These are phyloP conservation scores for Drosophila pallidifrons DNA, from an alignment of 1,140 invertebrate species.

Conservation along the genomic window DNA sequence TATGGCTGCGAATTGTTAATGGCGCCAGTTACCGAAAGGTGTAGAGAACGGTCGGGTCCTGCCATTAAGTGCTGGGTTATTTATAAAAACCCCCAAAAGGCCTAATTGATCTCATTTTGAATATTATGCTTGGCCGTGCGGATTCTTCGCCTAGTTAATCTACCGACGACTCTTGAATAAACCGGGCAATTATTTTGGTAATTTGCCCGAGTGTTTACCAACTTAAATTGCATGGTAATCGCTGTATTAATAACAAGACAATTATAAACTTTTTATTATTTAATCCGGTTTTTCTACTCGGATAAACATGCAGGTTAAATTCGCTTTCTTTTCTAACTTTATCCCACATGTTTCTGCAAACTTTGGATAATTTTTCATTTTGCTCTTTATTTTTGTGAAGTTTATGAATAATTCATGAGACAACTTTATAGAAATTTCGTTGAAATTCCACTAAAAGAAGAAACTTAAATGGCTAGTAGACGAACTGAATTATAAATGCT, in stretches of 20 bases:
- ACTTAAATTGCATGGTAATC: slow-evolving; percentile 64
- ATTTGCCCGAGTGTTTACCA: slow-evolving; percentile 43
- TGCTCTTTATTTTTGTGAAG: slow-evolving; percentile 46
- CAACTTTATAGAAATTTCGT: slow-evolving; percentile 66
- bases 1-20: slow-evolving; percentile 42
- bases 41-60: slow-evolving; percentile 9
- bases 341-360: slow-evolving; percentile 19
- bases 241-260: slow-evolving; percentile 62
- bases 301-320: slow-evolving; percentile 33
- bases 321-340: slow-evolving; percentile 16
- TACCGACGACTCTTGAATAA: slow-evolving; percentile 18
- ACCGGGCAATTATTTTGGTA: slow-evolving; percentile 29
- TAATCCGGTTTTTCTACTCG: slow-evolving; percentile 56
- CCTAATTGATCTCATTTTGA: slow-evolving; percentile 41
- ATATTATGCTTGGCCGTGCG: slow-evolving; percentile 7
- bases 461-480: slow-evolving; percentile 44
- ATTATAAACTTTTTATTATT: slow-evolving; percentile 73
- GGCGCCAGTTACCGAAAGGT: slow-evolving; percentile 43
- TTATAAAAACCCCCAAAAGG: slow-evolving; percentile 10
- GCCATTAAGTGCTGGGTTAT: slow-evolving; percentile 43
- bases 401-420: slow-evolving; percentile 74
- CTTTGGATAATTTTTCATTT: slow-evolving; percentile 52
- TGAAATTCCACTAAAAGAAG: slow-evolving; percentile 57
- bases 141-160: slow-evolving; percentile 3
- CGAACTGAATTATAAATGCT: slow-evolving; percentile 54